These are phyloP conservation scores for Amphipyra tragopoginis DNA, from an alignment of 2,888 invertebrate genomes.

Conservation along the genomic window DNA sequence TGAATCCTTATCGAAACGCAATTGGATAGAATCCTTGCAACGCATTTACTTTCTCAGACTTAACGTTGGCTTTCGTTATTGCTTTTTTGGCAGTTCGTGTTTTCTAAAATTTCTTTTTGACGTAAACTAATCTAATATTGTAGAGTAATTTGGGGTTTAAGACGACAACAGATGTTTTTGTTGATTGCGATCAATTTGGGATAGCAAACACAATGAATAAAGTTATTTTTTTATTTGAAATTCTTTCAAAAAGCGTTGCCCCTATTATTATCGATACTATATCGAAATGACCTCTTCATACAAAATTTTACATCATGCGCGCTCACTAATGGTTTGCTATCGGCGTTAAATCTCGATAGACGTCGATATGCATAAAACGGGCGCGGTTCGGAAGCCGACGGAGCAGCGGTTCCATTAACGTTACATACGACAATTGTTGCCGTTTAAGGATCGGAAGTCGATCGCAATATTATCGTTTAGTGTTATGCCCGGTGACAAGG, in stretches of 20 bases:
- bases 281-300: constrained; percentile 35
- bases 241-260: background rate
- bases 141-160: background rate
- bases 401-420: constrained; percentile 79
- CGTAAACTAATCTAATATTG: background rate
- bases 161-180: too few relatives aligned
- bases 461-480: constrained; percentile 87
- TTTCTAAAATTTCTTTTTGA: constrained; percentile 9
- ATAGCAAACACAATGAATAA: too few relatives aligned
- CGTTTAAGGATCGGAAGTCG: constrained; percentile 83
- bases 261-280: constrained; percentile 15
- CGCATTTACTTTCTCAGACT: constrained; percentile 66
- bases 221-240: background rate
- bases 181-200: too few relatives aligned
- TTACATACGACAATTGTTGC: constrained; percentile 84
- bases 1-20: constrained; percentile 78
- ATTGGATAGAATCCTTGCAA: constrained; percentile 84
- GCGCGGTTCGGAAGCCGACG: constrained; percentile 56
- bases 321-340: constrained; percentile 54
- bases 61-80: constrained; percentile 58
- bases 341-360: constrained; percentile 64
- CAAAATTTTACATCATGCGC: constrained; percentile 39
- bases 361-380: constrained; percentile 75
- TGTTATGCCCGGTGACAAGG: constrained; percentile 87
- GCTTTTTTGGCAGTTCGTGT: constrained; percentile 24